Evolutionary conservation across 2,888 invertebrate species (phyloP), one percentile per base, ranked within the genome.

Genomic region (Pantelozetes paolii): DNA sequence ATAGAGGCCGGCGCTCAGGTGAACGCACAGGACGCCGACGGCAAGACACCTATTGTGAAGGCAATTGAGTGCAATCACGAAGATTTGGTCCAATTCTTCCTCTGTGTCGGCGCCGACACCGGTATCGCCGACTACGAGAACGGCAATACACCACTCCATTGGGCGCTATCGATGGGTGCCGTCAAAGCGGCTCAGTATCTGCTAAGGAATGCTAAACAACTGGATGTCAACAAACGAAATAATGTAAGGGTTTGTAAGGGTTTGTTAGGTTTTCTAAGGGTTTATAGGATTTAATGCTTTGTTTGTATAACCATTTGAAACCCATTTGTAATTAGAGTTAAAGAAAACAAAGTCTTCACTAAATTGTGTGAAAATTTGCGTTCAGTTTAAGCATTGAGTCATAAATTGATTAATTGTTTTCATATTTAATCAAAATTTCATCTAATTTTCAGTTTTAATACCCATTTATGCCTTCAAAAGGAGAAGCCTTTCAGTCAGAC

Each of bases 61-160:
- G 72, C 76, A 5, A 70, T 76, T 40, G 76, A 76, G 32, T 76
- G 76, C 36, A 20, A 42, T 40, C 75, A 75, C 54, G 48, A 72
- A 11, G 62, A 76, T 11, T 48, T 76, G 28, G 36, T 75, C 2
- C 75, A 73, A 54, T 75, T 57, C 57, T 75, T 75, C n/a, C 26
- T 75, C 23, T 54, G 54, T 42, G 45, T 62, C 5, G 73, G 75
- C 13, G 73, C 75, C 23, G 71, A 75, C 59, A 32, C 72, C 11
- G 76, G 72, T 42, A 11, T 75, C 8, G 64, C 73, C 32, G 76
- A 76, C 59, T 45, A 42, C 26, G 71, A 75, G 50, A 23, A 71
- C 15, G 75, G 75, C 11, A 76, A 76, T 36, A 75, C 76, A n/a
- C 73, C 75, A 15, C 30, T 75, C 13, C 76, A 76, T 73, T 50